A percentile compares a stretch with the other conserved stretches of the same genome.
These are phyloP conservation scores for Stegophylla sp. DNA, from an alignment of 2,888 invertebrate genomes.

Conservation along the genomic window DNA sequence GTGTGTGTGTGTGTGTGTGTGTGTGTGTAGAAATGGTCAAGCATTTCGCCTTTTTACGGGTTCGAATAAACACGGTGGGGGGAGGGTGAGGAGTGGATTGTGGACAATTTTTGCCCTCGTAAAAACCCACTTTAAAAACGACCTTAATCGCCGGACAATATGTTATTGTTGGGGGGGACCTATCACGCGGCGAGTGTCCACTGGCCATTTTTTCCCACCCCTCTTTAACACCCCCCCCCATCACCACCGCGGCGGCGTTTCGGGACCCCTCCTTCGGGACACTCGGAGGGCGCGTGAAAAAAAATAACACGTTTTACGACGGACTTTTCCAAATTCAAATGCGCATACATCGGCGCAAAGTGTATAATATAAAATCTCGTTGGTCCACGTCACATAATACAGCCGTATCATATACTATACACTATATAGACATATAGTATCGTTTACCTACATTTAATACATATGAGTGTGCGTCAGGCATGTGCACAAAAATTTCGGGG, in stretches of 20 bases:
- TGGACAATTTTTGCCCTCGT: slow-evolving; percentile 57
- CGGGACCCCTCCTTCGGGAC: not conserved
- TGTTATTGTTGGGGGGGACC: slow-evolving; percentile 55
- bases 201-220: slow-evolving; percentile 1
- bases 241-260: no score
- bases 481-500: no score
- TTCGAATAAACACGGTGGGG: slow-evolving; percentile 32
- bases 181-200: slow-evolving; percentile 9
- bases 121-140: slow-evolving; percentile 57
- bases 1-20: no score
- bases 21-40: slow-evolving; percentile 58
- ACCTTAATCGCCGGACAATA: slow-evolving; percentile 58
- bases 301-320: slow-evolving; percentile 56
- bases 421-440: no score
- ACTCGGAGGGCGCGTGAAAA: no score
- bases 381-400: not conserved
- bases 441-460: no score
- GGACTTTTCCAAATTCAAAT: slow-evolving; percentile 56
- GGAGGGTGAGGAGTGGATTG: not conserved
- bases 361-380: slow-evolving; percentile 43
- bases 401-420: no score
- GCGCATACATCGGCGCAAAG: slow-evolving; percentile 21
- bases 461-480: no score
- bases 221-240: no score
- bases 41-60: slow-evolving; percentile 55